Evolutionary conservation across 2,113 vertebrate genomes (phyloP), one percentile per base, ranked within the genome.

Genomic region (Cisticola juncidis): DNA sequence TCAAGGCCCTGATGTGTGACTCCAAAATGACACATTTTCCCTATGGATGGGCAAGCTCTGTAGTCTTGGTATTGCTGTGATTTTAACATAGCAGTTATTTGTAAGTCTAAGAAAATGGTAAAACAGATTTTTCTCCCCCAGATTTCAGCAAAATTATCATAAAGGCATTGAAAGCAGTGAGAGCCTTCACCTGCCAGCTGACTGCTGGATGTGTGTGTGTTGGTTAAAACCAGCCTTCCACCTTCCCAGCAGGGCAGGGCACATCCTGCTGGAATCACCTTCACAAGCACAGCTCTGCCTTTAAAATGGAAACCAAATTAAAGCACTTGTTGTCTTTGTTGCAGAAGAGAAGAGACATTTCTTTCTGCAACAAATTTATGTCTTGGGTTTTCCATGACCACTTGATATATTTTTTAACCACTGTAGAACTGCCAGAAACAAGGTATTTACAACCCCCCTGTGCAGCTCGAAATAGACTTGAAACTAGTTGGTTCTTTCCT

Each of bases 381-480:
- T 64, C 69, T 87, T 71, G 70, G 51, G 48, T 84, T 89, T 92
- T 95, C 78, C 44, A 13, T 70, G 78, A 53, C 73, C 84, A 26
- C 86, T 92, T 91, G 87, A 83, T 91, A 26, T 91, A 54, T 83
- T 88, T 91, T 94, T 87, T 74, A 96, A 91, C 51, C 69, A 68
- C 69, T 64, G 77, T 48, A 84, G 84, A 91, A 33, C 81, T 93
- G 81, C 70, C 57, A 74, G 84, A 87, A 91, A 81, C 38, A 91
- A 91, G 57, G 26, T 91, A 95, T 91, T 82, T 94, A 96, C 92
- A 94, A 28, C 35, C 57, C 65, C 87, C 56, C 35, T 72, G 56
- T 60, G 86, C 72, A 81, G 33, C 92, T 94, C 83, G 70, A 88
- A 94, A 81, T 31, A 92, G 58, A 36, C 40, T 86, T 81, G 69